Base-by-base conservation (phyloP, 2,888 invertebrate genomes). In the Tenthredo livida region DNA sequence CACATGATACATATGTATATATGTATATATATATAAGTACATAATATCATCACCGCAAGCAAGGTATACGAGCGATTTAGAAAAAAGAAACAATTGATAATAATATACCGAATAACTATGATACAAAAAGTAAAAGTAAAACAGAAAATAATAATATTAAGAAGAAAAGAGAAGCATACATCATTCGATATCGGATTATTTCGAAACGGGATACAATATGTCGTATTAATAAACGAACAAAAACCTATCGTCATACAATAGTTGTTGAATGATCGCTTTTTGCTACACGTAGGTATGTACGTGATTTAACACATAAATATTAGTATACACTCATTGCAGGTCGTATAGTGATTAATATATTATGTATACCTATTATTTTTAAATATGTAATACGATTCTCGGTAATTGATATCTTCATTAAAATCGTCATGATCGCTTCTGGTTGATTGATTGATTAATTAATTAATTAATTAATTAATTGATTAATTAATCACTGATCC, bases 361-460 rank as follows among this genome's bases (percentile, higher is more conserved):
- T 29, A 33, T 33, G 4, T 33, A 7, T 43, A 61, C 80, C 33
- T 84, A 40, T 67, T 37, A 84, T 82, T 50, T 89, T 85, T 7
- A 90, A 87, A 75, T 90, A 89, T 33, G 90, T 88, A 25, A 91
- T 86, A 54, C 84, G 75, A 86, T 90, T 90, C 4, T 89, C 83
- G 33, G 85, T 86, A 17, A 82, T 25, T 9, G 82, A 82, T 58
- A 92, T 92, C 85, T 84, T 90, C 91, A 92, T 92, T 29, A 90
- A 17, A 50, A 92, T 92, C 1, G 88, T 80, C 92, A 91, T 91
- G 37, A 15, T 80, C 84, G 21, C 7, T 61, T n/a, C 21, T 61
- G 1, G 21, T 12, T 21, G 21, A 12, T 12, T 4, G 21, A 12
- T 21, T 3, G 9, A 12, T 25, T 61, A 25, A 61, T 25, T 33